Evolutionary conservation across 2,797 vertebrate species (phyloP), one percentile per base, ranked within the genome.

Genomic region (Eurystomus glaucurus): DNA sequence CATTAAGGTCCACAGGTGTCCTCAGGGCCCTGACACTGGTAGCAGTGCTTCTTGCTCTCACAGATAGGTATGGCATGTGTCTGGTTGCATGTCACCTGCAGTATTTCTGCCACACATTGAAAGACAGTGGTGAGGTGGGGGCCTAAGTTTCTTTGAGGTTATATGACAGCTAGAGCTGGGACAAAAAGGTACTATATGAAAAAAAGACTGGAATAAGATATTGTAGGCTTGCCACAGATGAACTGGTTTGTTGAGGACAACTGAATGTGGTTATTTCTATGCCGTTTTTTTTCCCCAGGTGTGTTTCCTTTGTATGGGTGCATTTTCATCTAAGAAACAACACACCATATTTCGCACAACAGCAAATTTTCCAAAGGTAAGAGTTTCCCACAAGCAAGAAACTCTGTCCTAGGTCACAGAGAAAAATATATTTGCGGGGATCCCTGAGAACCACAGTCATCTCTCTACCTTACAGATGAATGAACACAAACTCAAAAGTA

Each of bases 291-390:
- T 39, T 0, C 8, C 13, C 13, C 33, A 29, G 10, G 41, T 57
- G 17, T 70, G 13, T 58, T 28, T 39, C 55, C 74, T 60, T 71
- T 35, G 13, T 62, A 62, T 3, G 11, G 20, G 52, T 46, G 19
- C 14, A 37, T 74, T 88, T 93, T 84, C 26, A 41, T 22, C 55
- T 70, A 60, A 82, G 46, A 90, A 89, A 64, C 15, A 68, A 16
- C 4, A 15, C 10, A 54, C 46, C 12, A 2, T 45, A 61, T 33
- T 17, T 5, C 46, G 37, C 45, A 76, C 33, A 57, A 29, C 57
- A 75, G 57, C n/a, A 79, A 85, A 91, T 1, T 2, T 58, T 35
- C 5, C 33, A 58, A 61, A 83, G 11, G 28, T 66, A 61, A 58
- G 48, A 92, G 51, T n/a, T 23, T 17, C 10, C 4, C 29, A 77